Conservation (phyloP, 2,113 vertebrate genomes). For the Scortum barcoo region DNA sequence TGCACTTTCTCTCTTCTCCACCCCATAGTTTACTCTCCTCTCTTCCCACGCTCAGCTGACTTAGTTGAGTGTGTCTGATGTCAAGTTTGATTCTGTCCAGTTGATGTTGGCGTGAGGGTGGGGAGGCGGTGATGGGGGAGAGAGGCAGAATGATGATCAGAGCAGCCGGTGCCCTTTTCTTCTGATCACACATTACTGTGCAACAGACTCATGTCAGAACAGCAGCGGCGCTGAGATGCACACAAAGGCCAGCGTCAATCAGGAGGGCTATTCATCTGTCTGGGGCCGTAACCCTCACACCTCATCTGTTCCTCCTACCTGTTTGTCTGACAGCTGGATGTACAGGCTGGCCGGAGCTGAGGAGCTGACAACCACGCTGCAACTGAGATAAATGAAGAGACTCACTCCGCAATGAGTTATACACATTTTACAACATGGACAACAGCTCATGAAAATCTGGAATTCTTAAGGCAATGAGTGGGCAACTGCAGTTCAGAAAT, state of each 20-base stretch:
- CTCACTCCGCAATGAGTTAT: background rate
- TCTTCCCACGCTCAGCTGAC: conserved; percentile 37
- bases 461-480: background rate
- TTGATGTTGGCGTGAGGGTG: conserved; percentile 37
- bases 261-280: conserved; percentile 78
- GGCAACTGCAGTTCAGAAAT: background rate
- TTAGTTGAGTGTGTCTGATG: conserved; percentile 60
- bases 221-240: conserved; percentile 61
- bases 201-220: conserved; percentile 79
- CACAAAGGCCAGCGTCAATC: conserved; percentile 85
- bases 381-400: conserved; percentile 52
- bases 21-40: conserved; percentile 37
- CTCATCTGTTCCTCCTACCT: conserved; percentile 73
- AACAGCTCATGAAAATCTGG: background rate
- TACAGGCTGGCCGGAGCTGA: conserved; percentile 38
- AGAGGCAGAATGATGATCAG: conserved; percentile 77
- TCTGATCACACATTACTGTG: conserved; percentile 85
- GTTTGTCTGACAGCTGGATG: conserved; percentile 76
- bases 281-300: conserved; percentile 69
- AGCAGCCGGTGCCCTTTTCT: conserved; percentile 81
- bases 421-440: conserved; percentile 8
- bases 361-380: conserved; percentile 49
- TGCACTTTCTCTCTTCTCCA: conserved; percentile 26
- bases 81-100: conserved; percentile 64
- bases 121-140: conserved; percentile 44